Evolutionary conservation across 2,888 invertebrate genomes (phyloP).

Genomic region (Dryobotodes eremita): DNA sequence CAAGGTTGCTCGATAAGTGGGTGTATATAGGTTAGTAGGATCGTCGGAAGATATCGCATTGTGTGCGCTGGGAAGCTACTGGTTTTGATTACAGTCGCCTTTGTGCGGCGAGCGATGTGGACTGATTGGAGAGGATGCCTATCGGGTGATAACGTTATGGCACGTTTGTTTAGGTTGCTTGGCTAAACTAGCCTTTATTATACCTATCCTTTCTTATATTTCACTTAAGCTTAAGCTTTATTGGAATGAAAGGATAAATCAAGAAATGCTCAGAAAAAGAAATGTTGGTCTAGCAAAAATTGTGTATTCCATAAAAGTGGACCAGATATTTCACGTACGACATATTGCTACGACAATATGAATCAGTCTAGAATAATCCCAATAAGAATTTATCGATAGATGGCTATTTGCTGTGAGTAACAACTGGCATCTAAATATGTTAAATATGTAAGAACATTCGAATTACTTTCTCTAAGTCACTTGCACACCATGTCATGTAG

Average conservation of each 20-base stretch:
- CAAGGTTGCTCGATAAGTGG: slow-evolving; percentile 76
- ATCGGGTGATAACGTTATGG: slow-evolving; percentile 49
- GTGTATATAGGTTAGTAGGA: slow-evolving; percentile 77
- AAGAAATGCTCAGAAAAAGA: background rate
- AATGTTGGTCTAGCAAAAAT: background rate
- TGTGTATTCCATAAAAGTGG: background rate
- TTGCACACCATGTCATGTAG: background rate
- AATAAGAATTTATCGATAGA: background rate
- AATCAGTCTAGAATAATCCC: background rate
- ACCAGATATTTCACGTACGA: background rate
- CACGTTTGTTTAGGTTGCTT: slow-evolving; percentile 47
- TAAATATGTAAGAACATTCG: background rate
- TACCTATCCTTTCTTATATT: background rate
- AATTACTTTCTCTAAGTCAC: background rate
- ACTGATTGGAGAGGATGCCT: slow-evolving; percentile 50
- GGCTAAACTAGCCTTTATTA: slow-evolving; percentile 6
- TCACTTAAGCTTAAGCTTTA: background rate
- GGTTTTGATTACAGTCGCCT: slow-evolving; percentile 67
- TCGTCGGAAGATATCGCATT: slow-evolving; percentile 66
- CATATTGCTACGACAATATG: background rate
- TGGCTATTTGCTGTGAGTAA: background rate
- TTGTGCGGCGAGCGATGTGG: slow-evolving; percentile 54
- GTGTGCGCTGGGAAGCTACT: slow-evolving; percentile 63
- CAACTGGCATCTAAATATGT: background rate
- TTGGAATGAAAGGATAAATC: background rate